These are phyloP conservation scores for Ascidia mentula DNA, from an alignment of 23 tunicate genomes.

Conservation along the genomic window DNA sequence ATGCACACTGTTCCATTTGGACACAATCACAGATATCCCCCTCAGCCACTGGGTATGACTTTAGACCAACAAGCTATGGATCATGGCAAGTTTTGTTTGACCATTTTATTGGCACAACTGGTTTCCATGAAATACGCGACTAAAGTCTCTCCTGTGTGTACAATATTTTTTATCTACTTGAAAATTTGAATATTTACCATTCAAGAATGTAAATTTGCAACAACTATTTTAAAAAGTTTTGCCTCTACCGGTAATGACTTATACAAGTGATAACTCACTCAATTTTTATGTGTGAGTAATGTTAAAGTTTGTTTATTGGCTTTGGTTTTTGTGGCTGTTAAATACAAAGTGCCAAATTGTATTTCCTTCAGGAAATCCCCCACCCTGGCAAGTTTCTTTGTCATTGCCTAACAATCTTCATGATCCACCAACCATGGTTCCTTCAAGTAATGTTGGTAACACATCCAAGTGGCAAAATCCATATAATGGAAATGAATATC, in stretches of 20 bases:
- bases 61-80: not conserved
- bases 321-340: too few species aligned
- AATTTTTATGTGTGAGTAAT: too few species aligned
- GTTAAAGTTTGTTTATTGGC: too few species aligned
- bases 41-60: constrained; percentile 1
- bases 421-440: constrained; percentile 29
- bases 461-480: constrained; percentile 16
- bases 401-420: not conserved
- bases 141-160: too few species aligned
- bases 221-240: too few species aligned
- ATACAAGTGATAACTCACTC: too few species aligned
- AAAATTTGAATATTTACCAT: too few species aligned
- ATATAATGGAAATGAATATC: constrained; percentile 4
- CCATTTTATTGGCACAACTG: too few species aligned
- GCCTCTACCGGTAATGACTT: too few species aligned
- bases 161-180: too few species aligned
- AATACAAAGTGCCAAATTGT: not conserved
- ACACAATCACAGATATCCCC: not conserved
- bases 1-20: not conserved
- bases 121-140: too few species aligned
- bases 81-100: not conserved
- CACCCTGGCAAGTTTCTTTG: constrained; percentile 22
- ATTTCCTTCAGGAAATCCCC: not conserved
- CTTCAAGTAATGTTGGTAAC: constrained; percentile 9
- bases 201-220: too few species aligned